phyloP scores from a whole-genome alignment of 2,888 invertebrate species.

The Spodoptera exigua region DNA sequence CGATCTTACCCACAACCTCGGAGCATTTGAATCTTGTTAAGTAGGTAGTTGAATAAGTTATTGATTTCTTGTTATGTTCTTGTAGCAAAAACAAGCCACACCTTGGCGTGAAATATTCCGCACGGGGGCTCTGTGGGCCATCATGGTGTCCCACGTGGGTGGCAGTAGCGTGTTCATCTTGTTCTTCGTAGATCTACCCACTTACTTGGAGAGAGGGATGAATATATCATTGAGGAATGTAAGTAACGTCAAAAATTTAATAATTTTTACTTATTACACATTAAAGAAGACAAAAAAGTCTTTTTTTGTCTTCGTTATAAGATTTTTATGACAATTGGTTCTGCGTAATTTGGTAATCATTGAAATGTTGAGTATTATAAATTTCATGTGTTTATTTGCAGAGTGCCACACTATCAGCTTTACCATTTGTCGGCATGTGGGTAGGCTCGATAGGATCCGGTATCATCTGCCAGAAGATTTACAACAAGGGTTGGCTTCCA shows the following conservation, averaged over 20 bases:
- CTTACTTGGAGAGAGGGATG: conserved; percentile 91
- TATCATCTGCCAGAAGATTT: conserved; percentile 87
- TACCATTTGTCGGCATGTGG: conserved; percentile 94
- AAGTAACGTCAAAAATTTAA: too few species aligned
- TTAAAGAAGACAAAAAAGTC: too few species aligned
- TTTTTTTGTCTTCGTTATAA: too few species aligned
- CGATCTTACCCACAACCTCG: too few species aligned
- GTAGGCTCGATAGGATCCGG: conserved; percentile 91
- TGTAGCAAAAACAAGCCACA: conserved; percentile 68
- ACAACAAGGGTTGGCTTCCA: conserved; percentile 71
- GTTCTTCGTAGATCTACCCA: conserved; percentile 92
- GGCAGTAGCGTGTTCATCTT: conserved; percentile 91
- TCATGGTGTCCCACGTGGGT: conserved; percentile 89
- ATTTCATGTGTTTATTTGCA: conserved; percentile 57
- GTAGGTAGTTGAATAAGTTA: too few species aligned
- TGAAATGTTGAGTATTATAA: too few species aligned
- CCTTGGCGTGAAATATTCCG: conserved; percentile 91
- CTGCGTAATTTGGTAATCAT: too few species aligned
- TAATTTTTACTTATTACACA: too few species aligned
- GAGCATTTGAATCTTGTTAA: too few species aligned
- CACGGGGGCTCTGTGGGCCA: conserved; percentile 89
- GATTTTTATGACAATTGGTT: too few species aligned
- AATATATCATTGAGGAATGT: conserved; percentile 90
- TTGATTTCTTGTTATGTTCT: conserved; percentile 6
- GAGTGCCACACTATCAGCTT: conserved; percentile 91